Evolutionary conservation across 2,113 vertebrate genomes (phyloP).

Genomic region (Pseudolaguvia tuberculata): DNA sequence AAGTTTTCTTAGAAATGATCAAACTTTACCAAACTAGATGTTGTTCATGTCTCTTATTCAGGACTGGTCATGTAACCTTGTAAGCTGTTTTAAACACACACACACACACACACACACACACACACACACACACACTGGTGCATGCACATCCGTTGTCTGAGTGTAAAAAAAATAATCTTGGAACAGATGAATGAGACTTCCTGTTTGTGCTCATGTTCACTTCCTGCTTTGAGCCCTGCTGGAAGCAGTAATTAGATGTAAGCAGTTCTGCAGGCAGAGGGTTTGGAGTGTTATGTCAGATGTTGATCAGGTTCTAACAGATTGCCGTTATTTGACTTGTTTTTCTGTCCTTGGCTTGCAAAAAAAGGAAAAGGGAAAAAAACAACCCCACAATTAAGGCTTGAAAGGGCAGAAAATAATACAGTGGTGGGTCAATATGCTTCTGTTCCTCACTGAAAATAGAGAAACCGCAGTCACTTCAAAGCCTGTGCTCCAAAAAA

Average conservation of each 20-base stretch:
- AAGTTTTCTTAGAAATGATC: not conserved
- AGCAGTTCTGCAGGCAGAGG: not conserved
- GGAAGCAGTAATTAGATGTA: not conserved
- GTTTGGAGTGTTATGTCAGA: not conserved
- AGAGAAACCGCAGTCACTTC: slow-evolving; percentile 25
- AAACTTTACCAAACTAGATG: not conserved
- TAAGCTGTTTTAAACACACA: not conserved
- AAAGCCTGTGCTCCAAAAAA: slow-evolving; percentile 13
- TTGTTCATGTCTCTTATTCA: not conserved
- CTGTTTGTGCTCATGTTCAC: slow-evolving; percentile 29
- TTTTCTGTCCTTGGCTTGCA: slow-evolving; percentile 24
- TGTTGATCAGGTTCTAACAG: slow-evolving; percentile 2
- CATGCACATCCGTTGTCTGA: slow-evolving; percentile 19
- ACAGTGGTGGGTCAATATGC: slow-evolving; percentile 1
- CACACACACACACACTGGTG: not conserved
- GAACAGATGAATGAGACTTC: slow-evolving; percentile 35
- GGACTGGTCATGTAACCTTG: not conserved
- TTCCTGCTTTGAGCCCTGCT: slow-evolving; percentile 39
- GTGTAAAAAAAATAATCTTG: slow-evolving; percentile 31
- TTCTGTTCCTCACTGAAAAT: slow-evolving; percentile 24
- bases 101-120: not conserved
- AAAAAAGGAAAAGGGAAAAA: slow-evolving; percentile 14
- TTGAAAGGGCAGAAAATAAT: slow-evolving; percentile 31
- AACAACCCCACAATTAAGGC: slow-evolving; percentile 27
- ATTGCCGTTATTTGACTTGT: slow-evolving; percentile 1